Evolutionary conservation across 2,888 invertebrate genomes (phyloP).

Genomic region (Synanthedon vespiformis): DNA sequence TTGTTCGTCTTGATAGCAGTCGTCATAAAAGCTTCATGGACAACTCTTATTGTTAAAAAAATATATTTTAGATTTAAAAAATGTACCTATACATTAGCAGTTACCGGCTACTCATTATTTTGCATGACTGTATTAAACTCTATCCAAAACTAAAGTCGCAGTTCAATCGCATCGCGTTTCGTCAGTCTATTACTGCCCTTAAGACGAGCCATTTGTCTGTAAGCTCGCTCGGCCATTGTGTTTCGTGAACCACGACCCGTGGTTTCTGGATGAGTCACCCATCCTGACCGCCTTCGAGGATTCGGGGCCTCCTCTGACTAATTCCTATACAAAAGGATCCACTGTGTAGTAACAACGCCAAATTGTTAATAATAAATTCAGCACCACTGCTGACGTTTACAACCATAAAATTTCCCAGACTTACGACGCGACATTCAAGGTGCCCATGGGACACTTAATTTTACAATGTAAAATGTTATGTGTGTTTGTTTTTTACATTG

Average conservation of each 20-base stretch:
- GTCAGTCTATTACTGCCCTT: neutral
- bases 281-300: slow-evolving; percentile 46
- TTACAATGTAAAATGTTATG: neutral
- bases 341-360: neutral
- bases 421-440: neutral
- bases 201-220: neutral
- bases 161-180: too few relatives aligned
- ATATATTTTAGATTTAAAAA: too few relatives aligned
- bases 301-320: slow-evolving; percentile 43
- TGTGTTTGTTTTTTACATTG: neutral
- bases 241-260: slow-evolving; percentile 43
- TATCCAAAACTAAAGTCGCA: too few relatives aligned
- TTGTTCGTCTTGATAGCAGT: too few relatives aligned
- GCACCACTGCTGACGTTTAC: slow-evolving; percentile 1
- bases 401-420: neutral
- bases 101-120: too few relatives aligned
- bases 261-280: slow-evolving; percentile 48
- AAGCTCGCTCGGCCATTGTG: slow-evolving; percentile 15
- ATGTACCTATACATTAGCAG: too few relatives aligned
- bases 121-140: too few relatives aligned
- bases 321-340: neutral
- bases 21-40: too few relatives aligned
- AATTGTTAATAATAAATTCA: neutral
- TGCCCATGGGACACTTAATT: neutral
- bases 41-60: too few relatives aligned